Conservation (phyloP, 1,140 invertebrate species). For the Chlorops oryzae region DNA sequence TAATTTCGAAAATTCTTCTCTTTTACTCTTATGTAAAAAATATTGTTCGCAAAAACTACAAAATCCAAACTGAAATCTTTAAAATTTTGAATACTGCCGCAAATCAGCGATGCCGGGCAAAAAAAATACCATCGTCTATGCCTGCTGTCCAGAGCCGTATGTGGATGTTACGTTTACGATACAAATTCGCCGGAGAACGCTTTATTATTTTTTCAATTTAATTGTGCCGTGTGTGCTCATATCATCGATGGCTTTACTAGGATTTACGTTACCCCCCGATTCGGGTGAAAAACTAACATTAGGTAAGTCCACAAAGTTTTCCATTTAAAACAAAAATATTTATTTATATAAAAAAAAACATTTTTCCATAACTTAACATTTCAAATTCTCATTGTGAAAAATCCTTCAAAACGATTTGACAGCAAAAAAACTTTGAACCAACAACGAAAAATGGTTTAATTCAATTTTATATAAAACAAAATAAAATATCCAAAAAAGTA, state of each 20-base stretch:
- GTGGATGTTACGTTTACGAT: slow-evolving; percentile 97
- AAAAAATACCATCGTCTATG: slow-evolving; percentile 74
- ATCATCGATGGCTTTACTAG: slow-evolving; percentile 94
- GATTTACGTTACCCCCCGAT: slow-evolving; percentile 95
- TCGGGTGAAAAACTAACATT: slow-evolving; percentile 98
- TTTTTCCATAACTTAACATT: neutral
- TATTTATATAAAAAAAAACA: slow-evolving; percentile 19
- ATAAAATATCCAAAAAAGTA: neutral
- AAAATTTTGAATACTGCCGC: neutral
- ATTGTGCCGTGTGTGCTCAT: slow-evolving; percentile 98
- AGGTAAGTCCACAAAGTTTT: slow-evolving; percentile 60
- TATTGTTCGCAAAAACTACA: too few relatives aligned
- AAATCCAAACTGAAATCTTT: too few relatives aligned
- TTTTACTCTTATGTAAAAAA: too few relatives aligned
- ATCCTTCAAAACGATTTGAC: neutral
- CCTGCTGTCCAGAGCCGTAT: slow-evolving; percentile 87
- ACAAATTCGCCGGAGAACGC: slow-evolving; percentile 88
- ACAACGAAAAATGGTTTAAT: neutral
- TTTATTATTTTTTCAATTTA: slow-evolving; percentile 99
- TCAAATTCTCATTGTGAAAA: neutral
- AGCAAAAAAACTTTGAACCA: neutral
- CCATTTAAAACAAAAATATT: slow-evolving; percentile 3
- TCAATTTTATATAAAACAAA: neutral
- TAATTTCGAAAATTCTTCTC: too few relatives aligned
- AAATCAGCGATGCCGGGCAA: slow-evolving; percentile 74